Base-by-base conservation (phyloP, 2,113 vertebrate genomes). In the Scolopax mira region DNA sequence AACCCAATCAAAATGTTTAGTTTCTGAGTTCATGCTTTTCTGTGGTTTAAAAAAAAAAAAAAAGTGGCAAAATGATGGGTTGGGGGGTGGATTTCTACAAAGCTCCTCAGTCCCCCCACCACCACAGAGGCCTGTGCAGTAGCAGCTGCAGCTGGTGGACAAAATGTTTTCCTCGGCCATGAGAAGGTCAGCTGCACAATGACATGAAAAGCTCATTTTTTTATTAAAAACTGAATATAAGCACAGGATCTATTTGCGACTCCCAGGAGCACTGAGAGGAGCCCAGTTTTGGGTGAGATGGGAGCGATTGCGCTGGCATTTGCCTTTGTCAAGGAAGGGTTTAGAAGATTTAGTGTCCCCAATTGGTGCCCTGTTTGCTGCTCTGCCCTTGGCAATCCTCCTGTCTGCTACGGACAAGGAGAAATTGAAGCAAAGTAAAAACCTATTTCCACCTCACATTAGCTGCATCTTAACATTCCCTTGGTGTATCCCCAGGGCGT, bases 241-340 rank as follows among this genome's bases (percentile, higher is more conserved):
- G 75, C 23, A 17, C 18, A 9, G 74, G 48, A 30, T 71, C 28
- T 25, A 6, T 55, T 27, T 35, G 60, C 0, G 17, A 64, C 57
- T 30, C 73, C 70, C 0, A 0, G 19, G 37, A 48, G 37, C 1
- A 0, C 3, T 0, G 37, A 33, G 44, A 69, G 49, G 54, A 80
- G 11, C 65, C 33, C 44, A 3, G 0, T 31, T 23, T 9, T 16
- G 62, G 0, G 2, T 7, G 73, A 60, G 69, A 24, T 5, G 6
- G 61, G 42, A 57, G 83, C 1, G 0, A 25, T 8, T 1, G 13
- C 1, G 0, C 19, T 11, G 4, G 62, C 5, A 1, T 19, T 33
- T 8, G 83, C 80, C 23, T 33, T 66, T 67, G 30, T 51, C 2
- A 0, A 60, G 58, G 33, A 25, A 74, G 31, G 62, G 9, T 48